Evolutionary conservation across 2,797 vertebrate species (phyloP), one percentile per base, ranked within the genome.

Genomic region (Tragelaphus eurycerus): DNA sequence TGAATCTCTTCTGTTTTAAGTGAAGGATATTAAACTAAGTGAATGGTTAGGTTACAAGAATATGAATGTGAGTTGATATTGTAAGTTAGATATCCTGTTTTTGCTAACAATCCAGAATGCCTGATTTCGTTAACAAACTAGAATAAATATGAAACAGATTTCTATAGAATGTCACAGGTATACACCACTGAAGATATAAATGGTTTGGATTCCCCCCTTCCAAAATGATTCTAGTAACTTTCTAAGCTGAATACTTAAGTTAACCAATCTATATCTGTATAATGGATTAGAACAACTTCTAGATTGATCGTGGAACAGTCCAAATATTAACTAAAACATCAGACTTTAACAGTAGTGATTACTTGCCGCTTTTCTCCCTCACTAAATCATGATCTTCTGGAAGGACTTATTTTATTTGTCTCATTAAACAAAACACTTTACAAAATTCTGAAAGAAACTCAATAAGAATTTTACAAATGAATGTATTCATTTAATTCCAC

Each of bases 61-160:
- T 90, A 9, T 52, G 38, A 96, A 12, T 60, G 6, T 95, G 78
- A 90, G 2, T 92, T 94, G 76, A 15, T 89, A 52, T 64, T 96
- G 59, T 86, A 93, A 96, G 81, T 76, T 96, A 91, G 85, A 95
- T 88, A 94, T 87, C 9, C 50, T 94, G 13, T 90, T 96, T 93
- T 95, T 31, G 60, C 55, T 93, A 85, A 92, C 57, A 93, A 96
- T 79, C 19, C 31, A 81, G 67, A 97, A 82, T 79, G n/a, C 78
- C 48, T 79, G 78, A 79, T 79, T 79, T 52, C 0, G 0, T 17
- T 94, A 89, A 92, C 55, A 93, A 96, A 86, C 23, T 34, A 74
- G 76, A 96, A 82, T 79, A 38, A 85, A 92, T 78, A 91, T 55
- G 55, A 59, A 93, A 84, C 17, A 71, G 29, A 59, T 94, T 96